Evolutionary conservation across 2,797 vertebrate genomes (phyloP).

Genomic region (Synaphobranchus kaupii): DNA sequence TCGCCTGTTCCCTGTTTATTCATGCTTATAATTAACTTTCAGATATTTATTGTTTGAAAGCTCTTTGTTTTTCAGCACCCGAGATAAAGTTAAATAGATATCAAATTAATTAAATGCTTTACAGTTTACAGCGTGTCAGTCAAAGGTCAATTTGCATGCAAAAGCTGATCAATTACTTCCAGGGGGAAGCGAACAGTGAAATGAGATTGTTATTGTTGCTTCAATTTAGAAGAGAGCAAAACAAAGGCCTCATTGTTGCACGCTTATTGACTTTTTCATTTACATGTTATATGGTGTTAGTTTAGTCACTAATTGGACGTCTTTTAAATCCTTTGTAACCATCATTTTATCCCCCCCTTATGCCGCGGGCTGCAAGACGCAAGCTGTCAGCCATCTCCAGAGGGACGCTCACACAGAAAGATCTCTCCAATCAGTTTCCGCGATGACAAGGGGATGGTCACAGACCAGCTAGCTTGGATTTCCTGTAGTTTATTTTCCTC

Average conservation of each 20-base stretch:
- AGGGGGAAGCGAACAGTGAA: neutral
- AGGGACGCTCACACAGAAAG: slow-evolving; percentile 1
- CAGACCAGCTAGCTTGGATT: slow-evolving; percentile 1
- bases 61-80: neutral
- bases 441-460: slow-evolving; percentile 7
- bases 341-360: slow-evolving; percentile 40
- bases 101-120: slow-evolving; percentile 32
- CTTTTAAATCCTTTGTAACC: slow-evolving; percentile 46
- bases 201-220: slow-evolving; percentile 31
- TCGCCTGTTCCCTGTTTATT: neutral
- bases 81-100: slow-evolving; percentile 29
- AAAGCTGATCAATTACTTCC: slow-evolving; percentile 26
- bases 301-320: slow-evolving; percentile 49
- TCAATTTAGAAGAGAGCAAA: slow-evolving; percentile 27
- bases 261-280: slow-evolving; percentile 44
- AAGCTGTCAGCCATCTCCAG: slow-evolving; percentile 27
- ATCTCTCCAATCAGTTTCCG: slow-evolving; percentile 18
- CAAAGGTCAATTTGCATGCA: slow-evolving; percentile 38
- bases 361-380: slow-evolving; percentile 27
- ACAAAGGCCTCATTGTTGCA: slow-evolving; percentile 37
- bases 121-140: slow-evolving; percentile 32
- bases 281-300: slow-evolving; percentile 42
- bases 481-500: slow-evolving; percentile 7
- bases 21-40: slow-evolving; percentile 6
- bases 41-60: neutral